Conservation (phyloP, 1,140 invertebrate genomes). For the Plectrocnemia conspersa region DNA sequence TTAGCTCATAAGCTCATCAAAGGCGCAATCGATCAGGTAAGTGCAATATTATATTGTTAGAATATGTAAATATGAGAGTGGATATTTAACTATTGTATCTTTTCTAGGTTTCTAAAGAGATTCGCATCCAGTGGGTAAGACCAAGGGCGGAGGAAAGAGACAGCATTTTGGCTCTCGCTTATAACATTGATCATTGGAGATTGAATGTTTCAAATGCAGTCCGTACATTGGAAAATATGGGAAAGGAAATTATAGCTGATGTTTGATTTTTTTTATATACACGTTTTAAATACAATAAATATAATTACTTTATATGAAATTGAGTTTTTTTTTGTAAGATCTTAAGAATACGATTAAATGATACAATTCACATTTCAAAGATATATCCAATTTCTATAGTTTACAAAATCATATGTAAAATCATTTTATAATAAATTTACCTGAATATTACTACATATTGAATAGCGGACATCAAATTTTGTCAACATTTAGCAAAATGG, state of each 20-base stretch:
- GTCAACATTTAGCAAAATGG: no score
- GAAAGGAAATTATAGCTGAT: conserved; percentile 32
- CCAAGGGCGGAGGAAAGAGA: conserved; percentile 41
- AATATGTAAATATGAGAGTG: not conserved
- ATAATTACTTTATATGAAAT: not conserved
- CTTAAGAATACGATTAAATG: no score
- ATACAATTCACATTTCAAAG: not conserved
- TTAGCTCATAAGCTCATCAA: conserved; percentile 89
- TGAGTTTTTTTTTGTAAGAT: no score
- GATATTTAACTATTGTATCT: not conserved
- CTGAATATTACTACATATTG: no score
- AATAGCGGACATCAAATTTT: no score
- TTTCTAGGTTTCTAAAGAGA: conserved; percentile 41
- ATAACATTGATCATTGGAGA: conserved; percentile 43
- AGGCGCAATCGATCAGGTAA: conserved; percentile 93
- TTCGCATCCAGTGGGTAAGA: conserved; percentile 42
- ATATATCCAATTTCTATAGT: not conserved
- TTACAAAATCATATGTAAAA: not conserved
- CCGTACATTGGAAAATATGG: conserved; percentile 35
- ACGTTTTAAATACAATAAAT: not conserved
- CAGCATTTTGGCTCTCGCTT: conserved; percentile 40
- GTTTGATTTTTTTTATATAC: conserved; percentile 7
- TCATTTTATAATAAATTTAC: not conserved
- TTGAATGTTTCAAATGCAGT: conserved; percentile 39
- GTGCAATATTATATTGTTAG: conserved; percentile 52